phyloP scores from a whole-genome alignment of 1,140 invertebrate genomes.

The Sarcophaga peregrina region DNA sequence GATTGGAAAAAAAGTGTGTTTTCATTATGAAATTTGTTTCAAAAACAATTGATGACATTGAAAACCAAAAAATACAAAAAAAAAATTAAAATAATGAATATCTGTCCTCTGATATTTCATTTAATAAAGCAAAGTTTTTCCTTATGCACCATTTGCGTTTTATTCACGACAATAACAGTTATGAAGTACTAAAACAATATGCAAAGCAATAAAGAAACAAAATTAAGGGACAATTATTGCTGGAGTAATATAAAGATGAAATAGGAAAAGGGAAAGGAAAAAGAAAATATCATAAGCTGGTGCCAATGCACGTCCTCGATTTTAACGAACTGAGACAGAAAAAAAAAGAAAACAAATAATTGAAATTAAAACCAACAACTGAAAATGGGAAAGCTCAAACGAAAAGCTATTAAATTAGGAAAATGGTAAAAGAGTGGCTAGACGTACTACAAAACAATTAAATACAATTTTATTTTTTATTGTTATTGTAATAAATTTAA shows the following conservation, averaged over 20 bases:
- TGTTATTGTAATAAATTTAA: no score
- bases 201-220: conserved; percentile 8
- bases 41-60: no score
- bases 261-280: neutral
- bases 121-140: neutral
- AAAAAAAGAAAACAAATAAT: neutral
- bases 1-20: no score
- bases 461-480: neutral
- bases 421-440: neutral
- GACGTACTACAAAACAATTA: neutral
- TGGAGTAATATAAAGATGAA: neutral
- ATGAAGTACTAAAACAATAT: conserved; percentile 9
- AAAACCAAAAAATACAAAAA: no score
- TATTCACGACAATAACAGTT: neutral
- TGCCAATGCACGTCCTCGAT: neutral
- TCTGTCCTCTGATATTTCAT: no score
- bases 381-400: neutral
- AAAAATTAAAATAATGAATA: no score
- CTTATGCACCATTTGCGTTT: neutral
- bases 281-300: conserved; percentile 34
- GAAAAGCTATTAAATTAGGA: conserved; percentile 21
- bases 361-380: neutral
- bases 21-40: no score
- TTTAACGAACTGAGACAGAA: conserved; percentile 22
- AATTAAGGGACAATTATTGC: neutral